Conservation (phyloP, 2,113 vertebrate species). For the Actenoides hombroni region DNA sequence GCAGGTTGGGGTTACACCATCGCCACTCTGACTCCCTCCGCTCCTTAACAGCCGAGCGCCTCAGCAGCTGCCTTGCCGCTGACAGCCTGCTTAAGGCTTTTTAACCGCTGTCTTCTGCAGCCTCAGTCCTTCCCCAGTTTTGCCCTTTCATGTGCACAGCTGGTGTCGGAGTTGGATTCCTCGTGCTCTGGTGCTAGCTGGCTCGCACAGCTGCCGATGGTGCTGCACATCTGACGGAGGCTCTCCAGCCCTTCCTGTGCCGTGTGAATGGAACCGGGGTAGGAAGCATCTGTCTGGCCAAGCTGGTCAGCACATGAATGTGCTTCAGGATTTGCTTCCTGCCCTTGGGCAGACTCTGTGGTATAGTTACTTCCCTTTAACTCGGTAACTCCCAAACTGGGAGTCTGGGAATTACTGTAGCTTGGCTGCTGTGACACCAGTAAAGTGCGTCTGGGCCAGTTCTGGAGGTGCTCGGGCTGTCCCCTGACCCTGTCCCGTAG, state of each 20-base stretch:
- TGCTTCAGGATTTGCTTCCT: neutral
- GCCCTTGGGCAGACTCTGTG: neutral
- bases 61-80: neutral
- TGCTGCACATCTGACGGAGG: neutral
- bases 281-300: neutral
- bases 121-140: neutral
- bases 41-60: accelerated
- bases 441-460: neutral
- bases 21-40: neutral
- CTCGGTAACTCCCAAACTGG: neutral
- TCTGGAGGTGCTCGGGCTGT: neutral
- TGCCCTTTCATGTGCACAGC: neutral
- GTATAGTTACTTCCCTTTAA: neutral
- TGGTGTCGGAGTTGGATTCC: neutral
- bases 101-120: neutral
- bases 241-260: neutral
- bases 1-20: neutral
- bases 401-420: accelerated
- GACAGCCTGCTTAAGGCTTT: neutral
- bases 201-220: accelerated
- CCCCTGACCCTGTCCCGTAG: neutral
- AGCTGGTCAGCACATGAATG: neutral
- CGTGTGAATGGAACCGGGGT: accelerated
- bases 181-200: neutral
- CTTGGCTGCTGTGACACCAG: neutral